Percentiles rank a stretch among this genome's conserved stretches.
Conservation (phyloP, 2,888 invertebrate genomes). For the Tineola bisselliella region DNA sequence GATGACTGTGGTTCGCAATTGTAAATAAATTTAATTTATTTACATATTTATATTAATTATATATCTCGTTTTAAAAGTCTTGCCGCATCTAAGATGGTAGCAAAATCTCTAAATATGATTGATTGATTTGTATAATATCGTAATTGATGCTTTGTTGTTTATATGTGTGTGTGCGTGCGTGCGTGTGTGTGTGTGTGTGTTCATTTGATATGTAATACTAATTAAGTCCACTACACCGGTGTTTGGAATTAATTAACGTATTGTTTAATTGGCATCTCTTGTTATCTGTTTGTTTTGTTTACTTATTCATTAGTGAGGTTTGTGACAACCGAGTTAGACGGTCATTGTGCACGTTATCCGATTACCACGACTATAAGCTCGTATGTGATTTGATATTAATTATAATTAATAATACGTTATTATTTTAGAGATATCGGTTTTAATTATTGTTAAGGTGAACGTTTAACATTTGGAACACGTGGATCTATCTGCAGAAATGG, state of each 20-base stretch:
- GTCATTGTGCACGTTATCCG: conserved; percentile 10
- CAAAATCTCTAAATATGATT: no score
- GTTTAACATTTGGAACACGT: no score
- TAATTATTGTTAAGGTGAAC: no score
- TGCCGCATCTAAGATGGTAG: no score
- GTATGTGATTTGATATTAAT: conserved; percentile 7
- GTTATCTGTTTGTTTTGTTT: conserved; percentile 67
- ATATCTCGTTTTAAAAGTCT: no score
- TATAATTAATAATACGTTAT: background rate
- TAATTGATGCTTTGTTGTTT: background rate
- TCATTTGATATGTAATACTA: conserved; percentile 45
- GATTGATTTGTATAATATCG: background rate
- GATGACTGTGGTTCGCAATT: no score
- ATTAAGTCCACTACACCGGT: conserved; percentile 67
- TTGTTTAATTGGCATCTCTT: conserved; percentile 69
- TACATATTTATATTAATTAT: no score
- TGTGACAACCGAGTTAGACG: conserved; percentile 37
- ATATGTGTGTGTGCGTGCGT: conserved; percentile 20
- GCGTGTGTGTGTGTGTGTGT: conserved; percentile 20
- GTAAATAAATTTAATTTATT: no score
- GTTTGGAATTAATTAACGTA: conserved; percentile 69
- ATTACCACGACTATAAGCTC: background rate
- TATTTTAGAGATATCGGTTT: background rate
- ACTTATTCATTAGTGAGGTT: conserved; percentile 66
- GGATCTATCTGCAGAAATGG: no score